phyloP scores from a whole-genome alignment of 2,113 vertebrate genomes.

The Dasyornis broadbenti region DNA sequence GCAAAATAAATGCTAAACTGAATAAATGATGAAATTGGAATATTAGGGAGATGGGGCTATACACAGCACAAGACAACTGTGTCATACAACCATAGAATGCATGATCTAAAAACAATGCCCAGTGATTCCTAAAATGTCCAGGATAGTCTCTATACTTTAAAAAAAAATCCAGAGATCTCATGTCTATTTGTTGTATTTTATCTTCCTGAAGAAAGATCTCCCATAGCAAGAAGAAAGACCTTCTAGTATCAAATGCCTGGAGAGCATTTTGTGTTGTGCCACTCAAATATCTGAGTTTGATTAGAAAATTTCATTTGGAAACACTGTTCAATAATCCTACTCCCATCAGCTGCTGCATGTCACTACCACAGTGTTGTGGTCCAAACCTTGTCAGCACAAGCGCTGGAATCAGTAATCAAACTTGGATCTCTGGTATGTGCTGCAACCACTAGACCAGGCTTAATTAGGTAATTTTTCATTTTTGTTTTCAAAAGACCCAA shows the following conservation, averaged over 20 bases:
- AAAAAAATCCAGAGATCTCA: not conserved
- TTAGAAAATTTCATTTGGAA: not conserved
- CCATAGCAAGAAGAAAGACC: not conserved
- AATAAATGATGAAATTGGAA: not conserved
- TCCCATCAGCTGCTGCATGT: not conserved
- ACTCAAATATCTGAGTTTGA: not conserved
- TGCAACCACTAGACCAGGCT: not conserved
- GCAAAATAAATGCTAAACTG: not conserved
- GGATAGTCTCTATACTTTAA: not conserved
- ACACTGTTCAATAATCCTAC: not conserved
- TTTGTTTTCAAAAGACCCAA: conserved; percentile 51
- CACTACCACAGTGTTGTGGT: not conserved
- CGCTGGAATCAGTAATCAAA: not conserved
- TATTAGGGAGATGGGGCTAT: not conserved
- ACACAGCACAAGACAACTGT: accelerated
- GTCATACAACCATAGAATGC: not conserved
- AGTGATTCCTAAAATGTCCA: not conserved
- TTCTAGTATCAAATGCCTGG: not conserved
- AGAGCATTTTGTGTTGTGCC: not conserved
- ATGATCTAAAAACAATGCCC: not conserved
- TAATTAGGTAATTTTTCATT: conserved; percentile 54
- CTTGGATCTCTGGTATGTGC: not conserved
- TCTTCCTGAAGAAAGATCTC: not conserved
- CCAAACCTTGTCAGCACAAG: not conserved
- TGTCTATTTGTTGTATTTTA: not conserved